These are phyloP conservation scores for Calosoma granatense DNA, from an alignment of 1,140 invertebrate genomes.

Conservation along the genomic window DNA sequence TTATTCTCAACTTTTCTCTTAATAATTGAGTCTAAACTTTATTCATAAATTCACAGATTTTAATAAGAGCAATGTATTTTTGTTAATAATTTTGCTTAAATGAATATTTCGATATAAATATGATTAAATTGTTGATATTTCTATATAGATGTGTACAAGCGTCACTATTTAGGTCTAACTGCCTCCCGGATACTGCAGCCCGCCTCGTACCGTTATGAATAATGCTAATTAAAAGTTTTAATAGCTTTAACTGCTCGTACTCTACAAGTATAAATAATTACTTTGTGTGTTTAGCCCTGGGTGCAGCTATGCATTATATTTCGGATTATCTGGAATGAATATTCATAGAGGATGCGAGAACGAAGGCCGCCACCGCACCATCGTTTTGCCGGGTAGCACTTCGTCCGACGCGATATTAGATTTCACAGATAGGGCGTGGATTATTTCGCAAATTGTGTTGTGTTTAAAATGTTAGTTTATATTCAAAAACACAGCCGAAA, in stretches of 20 bases:
- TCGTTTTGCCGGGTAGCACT: no score
- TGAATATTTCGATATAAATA: background rate
- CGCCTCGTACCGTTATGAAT: background rate
- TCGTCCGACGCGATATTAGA: no score
- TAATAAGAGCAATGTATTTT: background rate
- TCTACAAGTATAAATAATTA: background rate
- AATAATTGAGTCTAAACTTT: no score
- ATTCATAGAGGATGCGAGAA: background rate
- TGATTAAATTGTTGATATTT: background rate
- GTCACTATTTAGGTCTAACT: background rate
- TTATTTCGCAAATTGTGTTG: no score
- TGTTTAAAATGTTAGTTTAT: no score
- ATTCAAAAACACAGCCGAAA: no score
- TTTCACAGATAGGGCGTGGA: no score
- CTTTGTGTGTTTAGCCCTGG: background rate
- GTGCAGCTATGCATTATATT: background rate
- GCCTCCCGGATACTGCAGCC: no score
- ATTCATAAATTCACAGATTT: background rate
- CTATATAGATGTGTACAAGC: background rate
- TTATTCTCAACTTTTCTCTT: no score
- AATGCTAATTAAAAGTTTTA: background rate
- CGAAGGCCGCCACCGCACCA: no score
- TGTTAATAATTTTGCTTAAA: background rate
- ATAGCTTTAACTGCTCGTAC: background rate
- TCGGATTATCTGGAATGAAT: background rate